Conservation (phyloP, 1,140 invertebrate genomes). For the Drosophila murphyi region DNA sequence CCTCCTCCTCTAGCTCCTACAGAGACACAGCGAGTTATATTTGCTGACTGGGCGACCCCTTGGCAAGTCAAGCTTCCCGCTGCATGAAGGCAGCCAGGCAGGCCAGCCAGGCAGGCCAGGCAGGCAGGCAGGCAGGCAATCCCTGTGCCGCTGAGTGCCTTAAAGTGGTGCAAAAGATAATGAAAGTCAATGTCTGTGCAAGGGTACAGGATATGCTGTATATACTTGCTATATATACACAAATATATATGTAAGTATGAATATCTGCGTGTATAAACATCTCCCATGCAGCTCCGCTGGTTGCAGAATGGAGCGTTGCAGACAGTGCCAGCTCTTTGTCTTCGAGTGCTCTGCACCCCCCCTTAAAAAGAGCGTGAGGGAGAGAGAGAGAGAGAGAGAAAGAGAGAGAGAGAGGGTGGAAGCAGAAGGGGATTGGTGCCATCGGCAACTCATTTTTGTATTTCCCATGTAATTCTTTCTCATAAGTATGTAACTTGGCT, state of each 20-base stretch:
- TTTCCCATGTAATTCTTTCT: constrained; percentile 58
- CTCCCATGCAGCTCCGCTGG: neutral
- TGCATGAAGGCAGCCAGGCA: neutral
- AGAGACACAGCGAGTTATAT: neutral
- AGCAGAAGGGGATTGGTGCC: constrained; percentile 5
- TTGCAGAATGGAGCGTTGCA: constrained; percentile 6
- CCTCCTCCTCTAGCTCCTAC: neutral
- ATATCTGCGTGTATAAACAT: constrained; percentile 11
- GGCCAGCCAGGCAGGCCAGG: too few species aligned
- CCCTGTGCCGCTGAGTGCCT: constrained; percentile 45
- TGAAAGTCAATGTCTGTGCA: constrained; percentile 78
- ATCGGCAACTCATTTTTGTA: constrained; percentile 40
- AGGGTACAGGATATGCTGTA: constrained; percentile 76
- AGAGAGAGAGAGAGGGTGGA: neutral
- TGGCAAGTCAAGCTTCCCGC: neutral
- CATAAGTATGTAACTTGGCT: constrained; percentile 1
- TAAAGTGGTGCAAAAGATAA: constrained; percentile 77
- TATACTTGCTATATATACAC: constrained; percentile 17
- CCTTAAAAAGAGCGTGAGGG: neutral
- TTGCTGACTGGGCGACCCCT: neutral
- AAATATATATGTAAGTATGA: constrained; percentile 10
- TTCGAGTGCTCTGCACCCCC: constrained; percentile 7
- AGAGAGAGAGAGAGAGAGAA: neutral
- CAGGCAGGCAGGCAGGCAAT: neutral
- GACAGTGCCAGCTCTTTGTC: constrained; percentile 71